phyloP scores from a whole-genome alignment of 1,140 invertebrate species.

The Euwallacea similis region DNA sequence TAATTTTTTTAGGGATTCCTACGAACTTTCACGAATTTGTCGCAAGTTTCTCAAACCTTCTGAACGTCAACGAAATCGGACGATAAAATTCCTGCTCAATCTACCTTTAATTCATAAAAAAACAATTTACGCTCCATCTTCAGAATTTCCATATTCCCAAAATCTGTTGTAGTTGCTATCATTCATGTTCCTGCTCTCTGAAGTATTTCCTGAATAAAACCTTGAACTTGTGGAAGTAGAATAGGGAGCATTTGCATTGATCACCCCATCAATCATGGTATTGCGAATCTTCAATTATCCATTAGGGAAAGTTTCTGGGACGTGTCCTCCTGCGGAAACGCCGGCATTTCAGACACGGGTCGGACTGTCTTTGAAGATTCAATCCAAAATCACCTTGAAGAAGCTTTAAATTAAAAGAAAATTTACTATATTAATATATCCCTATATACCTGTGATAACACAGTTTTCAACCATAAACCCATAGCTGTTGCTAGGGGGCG shows the following conservation, averaged over 20 bases:
- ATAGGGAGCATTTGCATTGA: conserved; percentile 23
- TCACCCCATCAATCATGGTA: conserved; percentile 10
- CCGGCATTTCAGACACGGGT: conserved; percentile 8
- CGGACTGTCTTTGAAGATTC: conserved; percentile 3
- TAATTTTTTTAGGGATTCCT: too few species aligned
- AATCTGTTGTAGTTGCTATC: conserved; percentile 24
- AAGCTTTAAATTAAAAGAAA: too few species aligned
- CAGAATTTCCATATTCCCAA: conserved; percentile 22
- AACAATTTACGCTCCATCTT: conserved; percentile 12
- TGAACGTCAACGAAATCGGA: too few species aligned
- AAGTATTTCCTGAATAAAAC: conserved; percentile 11
- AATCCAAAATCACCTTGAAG: conserved; percentile 6
- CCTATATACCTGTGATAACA: conserved; percentile 13
- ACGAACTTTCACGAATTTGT: too few species aligned
- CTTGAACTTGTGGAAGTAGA: conserved; percentile 9
- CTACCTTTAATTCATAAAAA: neutral
- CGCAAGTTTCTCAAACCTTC: too few species aligned
- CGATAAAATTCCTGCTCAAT: too few species aligned
- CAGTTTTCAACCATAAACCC: conserved; percentile 14
- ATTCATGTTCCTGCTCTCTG: conserved; percentile 5
- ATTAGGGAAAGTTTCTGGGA: conserved; percentile 9
- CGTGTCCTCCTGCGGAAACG: conserved; percentile 5
- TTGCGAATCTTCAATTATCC: conserved; percentile 14
- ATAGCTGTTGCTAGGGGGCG: conserved; percentile 19
- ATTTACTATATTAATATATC: too few species aligned